Conservation (phyloP, 2,797 vertebrate genomes). For the Girardinus metallicus region DNA sequence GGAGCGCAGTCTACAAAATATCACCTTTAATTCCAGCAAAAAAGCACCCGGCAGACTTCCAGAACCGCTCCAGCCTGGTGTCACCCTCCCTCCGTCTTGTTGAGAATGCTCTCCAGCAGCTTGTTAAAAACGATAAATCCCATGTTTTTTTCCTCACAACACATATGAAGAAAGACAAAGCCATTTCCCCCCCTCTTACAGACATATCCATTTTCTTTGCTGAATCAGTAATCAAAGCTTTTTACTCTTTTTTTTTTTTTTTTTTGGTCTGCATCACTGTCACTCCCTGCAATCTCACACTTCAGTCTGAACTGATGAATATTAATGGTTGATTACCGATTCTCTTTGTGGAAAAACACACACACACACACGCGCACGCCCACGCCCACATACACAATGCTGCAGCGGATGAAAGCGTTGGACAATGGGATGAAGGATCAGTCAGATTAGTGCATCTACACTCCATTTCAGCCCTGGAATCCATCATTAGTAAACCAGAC, state of each 20-base stretch:
- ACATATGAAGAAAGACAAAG: constrained; percentile 38
- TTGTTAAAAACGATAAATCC: constrained; percentile 60
- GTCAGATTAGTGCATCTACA: constrained; percentile 67
- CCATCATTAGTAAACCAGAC: constrained; percentile 64
- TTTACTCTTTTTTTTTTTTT: constrained; percentile 17
- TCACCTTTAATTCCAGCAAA: constrained; percentile 27
- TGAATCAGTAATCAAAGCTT: constrained; percentile 79
- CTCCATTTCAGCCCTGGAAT: constrained; percentile 42
- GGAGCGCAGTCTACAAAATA: constrained; percentile 22
- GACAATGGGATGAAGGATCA: constrained; percentile 69
- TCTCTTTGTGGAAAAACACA: constrained; percentile 68
- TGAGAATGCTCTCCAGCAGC: constrained; percentile 64
- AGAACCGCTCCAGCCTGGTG: constrained; percentile 35
- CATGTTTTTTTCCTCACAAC: constrained; percentile 38
- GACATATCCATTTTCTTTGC: constrained; percentile 64
- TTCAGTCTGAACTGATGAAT: constrained; percentile 71
- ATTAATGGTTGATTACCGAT: constrained; percentile 78
- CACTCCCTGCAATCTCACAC: constrained; percentile 58
- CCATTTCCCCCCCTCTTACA: constrained; percentile 14
- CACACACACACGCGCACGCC: constrained; percentile 17
- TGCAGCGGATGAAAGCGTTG: constrained; percentile 65
- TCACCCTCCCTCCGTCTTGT: constrained; percentile 21
- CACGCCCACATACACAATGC: constrained; percentile 44
- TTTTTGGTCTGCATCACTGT: constrained; percentile 55
- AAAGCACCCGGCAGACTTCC: constrained; percentile 18